Percentiles rank a stretch among this genome's conserved stretches.
phyloP scores from a whole-genome alignment of 2,113 vertebrate genomes.

The Anguilla japonica region DNA sequence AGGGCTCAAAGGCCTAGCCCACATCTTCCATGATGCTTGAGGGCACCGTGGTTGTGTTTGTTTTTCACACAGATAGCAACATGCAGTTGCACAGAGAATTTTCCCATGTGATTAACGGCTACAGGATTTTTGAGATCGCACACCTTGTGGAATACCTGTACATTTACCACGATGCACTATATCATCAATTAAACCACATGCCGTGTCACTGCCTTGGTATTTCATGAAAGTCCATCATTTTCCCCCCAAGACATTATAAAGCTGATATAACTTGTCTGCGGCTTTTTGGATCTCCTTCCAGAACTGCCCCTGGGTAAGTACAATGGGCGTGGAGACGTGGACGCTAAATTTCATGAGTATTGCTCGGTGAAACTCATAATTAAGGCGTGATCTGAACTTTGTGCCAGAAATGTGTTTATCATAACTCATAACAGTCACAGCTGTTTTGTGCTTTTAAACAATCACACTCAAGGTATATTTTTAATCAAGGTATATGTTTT shows the following conservation, averaged over 20 bases:
- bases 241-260: conserved; percentile 73
- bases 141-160: conserved; percentile 50
- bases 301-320: conserved; percentile 69
- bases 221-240: conserved; percentile 79
- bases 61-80: conserved; percentile 4
- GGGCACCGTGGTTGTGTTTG: neutral
- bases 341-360: conserved; percentile 65
- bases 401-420: conserved; percentile 58
- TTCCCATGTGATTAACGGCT: conserved; percentile 17
- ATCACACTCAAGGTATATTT: conserved; percentile 43
- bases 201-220: conserved; percentile 73
- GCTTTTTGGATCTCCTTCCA: conserved; percentile 75
- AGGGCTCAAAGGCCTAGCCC: neutral
- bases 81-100: conserved; percentile 2
- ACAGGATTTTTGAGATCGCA: conserved; percentile 54
- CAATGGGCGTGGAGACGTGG: conserved; percentile 73
- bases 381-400: conserved; percentile 64
- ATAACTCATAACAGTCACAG: conserved; percentile 70
- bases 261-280: conserved; percentile 85
- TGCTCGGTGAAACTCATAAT: conserved; percentile 67
- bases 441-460: conserved; percentile 65
- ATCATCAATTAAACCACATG: conserved; percentile 69
- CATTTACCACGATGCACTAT: conserved; percentile 70
- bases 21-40: too few species aligned
- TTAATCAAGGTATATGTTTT: neutral